A percentile compares a stretch with the other conserved stretches of the same genome.
Conservation (phyloP, 2,113 vertebrate species). For the Cepphus grylle region DNA sequence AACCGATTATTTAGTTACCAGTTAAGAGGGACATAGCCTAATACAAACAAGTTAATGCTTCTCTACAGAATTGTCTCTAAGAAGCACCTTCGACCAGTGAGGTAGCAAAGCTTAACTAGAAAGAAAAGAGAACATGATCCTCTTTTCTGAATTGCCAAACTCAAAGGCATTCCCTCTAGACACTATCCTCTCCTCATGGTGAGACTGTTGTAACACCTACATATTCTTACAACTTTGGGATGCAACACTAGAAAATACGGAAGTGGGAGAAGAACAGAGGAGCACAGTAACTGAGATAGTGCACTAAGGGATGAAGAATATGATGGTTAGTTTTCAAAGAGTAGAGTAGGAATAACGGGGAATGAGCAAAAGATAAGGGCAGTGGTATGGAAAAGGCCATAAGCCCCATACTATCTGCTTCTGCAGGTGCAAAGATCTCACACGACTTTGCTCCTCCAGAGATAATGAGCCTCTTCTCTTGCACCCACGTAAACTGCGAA, state of each 20-base stretch:
- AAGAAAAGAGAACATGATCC: not conserved
- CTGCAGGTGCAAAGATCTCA: not conserved
- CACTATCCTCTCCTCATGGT: not conserved
- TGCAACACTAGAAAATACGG: not conserved
- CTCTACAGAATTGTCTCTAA: not conserved
- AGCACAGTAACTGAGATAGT: not conserved
- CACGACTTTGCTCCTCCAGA: not conserved
- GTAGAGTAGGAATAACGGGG: not conserved
- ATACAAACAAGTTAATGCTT: not conserved
- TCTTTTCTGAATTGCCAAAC: not conserved
- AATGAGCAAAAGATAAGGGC: not conserved
- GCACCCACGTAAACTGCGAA: not conserved
- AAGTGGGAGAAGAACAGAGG: not conserved
- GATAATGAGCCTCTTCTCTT: not conserved
- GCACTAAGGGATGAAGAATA: not conserved
- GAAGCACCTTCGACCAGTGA: not conserved
- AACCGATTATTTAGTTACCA: not conserved
- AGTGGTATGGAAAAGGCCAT: fast-evolving
- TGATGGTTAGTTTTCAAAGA: not conserved
- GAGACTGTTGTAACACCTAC: not conserved
- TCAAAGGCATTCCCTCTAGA: not conserved
- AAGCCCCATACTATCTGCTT: not conserved
- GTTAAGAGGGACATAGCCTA: not conserved
- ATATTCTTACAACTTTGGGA: not conserved
- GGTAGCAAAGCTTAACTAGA: not conserved